Conservation (phyloP, 1,140 invertebrate species). For the Trinorchestia longiramus region DNA sequence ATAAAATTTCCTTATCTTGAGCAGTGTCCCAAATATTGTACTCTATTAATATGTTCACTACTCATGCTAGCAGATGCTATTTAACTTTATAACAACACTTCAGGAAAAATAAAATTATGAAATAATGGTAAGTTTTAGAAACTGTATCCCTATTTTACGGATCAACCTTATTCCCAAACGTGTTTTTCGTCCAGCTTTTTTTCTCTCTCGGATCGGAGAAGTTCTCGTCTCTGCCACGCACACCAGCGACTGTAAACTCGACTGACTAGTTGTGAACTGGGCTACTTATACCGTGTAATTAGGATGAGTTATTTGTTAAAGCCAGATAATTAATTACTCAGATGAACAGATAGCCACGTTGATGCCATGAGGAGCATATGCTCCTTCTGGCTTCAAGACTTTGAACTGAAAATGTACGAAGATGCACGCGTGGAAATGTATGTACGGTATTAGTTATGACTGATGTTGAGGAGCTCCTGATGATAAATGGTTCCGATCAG, state of each 20-base stretch:
- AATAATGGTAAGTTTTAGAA: neutral
- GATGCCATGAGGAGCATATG: neutral
- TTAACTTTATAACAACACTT: neutral
- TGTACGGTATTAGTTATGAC: neutral
- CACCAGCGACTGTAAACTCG: neutral
- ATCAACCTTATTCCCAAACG: neutral
- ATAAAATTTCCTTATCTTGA: neutral
- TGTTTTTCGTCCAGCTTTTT: neutral
- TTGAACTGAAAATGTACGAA: neutral
- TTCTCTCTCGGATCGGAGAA: neutral
- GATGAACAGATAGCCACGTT: conserved; percentile 31
- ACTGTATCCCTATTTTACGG: conserved; percentile 1
- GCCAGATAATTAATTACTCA: conserved; percentile 49
- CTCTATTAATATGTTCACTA: neutral
- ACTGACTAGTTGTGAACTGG: conserved; percentile 44
- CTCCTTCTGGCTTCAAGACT: neutral
- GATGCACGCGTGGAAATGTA: neutral
- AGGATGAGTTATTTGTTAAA: conserved; percentile 47
- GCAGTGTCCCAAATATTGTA: neutral
- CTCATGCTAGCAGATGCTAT: neutral
- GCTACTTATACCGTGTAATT: conserved; percentile 54
- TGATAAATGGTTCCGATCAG: neutral
- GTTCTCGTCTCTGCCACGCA: neutral
- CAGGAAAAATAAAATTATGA: neutral
- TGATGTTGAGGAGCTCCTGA: neutral